A percentile compares a stretch with the other conserved stretches of the same genome.
These are phyloP conservation scores for Rotaria socialis DNA, from an alignment of 2,888 invertebrate species.

Conservation along the genomic window DNA sequence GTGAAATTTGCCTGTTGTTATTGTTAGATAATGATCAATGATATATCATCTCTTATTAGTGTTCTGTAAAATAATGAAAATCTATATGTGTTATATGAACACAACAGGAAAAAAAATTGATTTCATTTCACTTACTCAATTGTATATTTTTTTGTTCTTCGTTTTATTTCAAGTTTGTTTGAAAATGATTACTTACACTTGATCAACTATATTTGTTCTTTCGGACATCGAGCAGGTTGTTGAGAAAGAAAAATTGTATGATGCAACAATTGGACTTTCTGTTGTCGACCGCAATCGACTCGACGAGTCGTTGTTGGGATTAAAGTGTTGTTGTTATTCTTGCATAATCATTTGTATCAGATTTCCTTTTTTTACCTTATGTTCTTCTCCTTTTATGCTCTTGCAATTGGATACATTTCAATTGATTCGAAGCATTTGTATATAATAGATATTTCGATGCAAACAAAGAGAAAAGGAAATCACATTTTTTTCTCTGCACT, in stretches of 20 bases:
- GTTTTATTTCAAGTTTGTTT: not conserved
- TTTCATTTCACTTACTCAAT: conserved; percentile 47
- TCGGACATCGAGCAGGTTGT: not conserved
- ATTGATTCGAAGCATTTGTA: not conserved
- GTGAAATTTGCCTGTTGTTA: not conserved
- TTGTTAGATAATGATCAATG: no score
- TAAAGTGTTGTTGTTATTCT: conserved; percentile 12
- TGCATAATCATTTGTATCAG: conserved; percentile 17
- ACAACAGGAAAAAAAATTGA: conserved; percentile 37
- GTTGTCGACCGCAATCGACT: not conserved
- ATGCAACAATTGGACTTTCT: not conserved
- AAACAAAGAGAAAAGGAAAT: not conserved
- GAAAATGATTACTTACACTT: conserved; percentile 8
- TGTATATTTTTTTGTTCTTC: conserved; percentile 39
- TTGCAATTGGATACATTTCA: conserved; percentile 11
- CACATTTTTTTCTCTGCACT: not conserved
- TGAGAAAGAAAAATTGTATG: not conserved
- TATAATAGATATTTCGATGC: not conserved
- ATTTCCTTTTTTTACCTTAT: not conserved
- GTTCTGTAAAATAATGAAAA: no score
- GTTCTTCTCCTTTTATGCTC: not conserved
- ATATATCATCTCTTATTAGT: no score
- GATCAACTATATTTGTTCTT: not conserved
- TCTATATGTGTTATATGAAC: conserved; percentile 32
- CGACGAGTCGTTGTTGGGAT: conserved; percentile 10